Evolutionary conservation across 2,888 invertebrate species (phyloP).

Genomic region (Dromius quadrimaculatus): DNA sequence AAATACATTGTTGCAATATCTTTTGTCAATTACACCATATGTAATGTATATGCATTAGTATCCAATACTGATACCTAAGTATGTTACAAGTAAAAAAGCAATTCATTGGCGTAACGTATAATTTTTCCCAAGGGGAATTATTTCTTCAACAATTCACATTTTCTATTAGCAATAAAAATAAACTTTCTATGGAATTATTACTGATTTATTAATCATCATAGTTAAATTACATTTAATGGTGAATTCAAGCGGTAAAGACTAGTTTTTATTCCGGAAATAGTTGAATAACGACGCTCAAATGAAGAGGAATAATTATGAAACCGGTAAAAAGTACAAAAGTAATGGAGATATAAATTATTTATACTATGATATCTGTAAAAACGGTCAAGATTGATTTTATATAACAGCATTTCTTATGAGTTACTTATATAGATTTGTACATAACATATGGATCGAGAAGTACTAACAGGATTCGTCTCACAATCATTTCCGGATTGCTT

Average conservation of each 20-base stretch:
- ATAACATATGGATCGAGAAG: neutral
- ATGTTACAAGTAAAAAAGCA: constrained; percentile 7
- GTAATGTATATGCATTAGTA: constrained; percentile 24
- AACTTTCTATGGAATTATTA: neutral
- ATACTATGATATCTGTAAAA: constrained; percentile 15
- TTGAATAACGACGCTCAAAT: constrained; percentile 11
- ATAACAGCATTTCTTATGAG: constrained; percentile 23
- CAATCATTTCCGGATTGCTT: neutral
- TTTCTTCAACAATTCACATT: neutral
- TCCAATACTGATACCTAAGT: constrained; percentile 14
- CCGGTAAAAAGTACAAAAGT: constrained; percentile 17
- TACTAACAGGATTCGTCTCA: neutral
- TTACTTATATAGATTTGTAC: neutral
- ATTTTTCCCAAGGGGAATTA: constrained; percentile 2
- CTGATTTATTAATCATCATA: constrained; percentile 10
- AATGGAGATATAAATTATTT: constrained; percentile 24
- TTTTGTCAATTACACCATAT: constrained; percentile 19
- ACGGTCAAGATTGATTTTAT: constrained; percentile 26
- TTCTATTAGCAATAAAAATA: neutral
- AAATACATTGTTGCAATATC: constrained; percentile 22
- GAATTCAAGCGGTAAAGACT: constrained; percentile 4
- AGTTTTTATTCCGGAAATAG: constrained; percentile 27
- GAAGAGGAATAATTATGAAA: constrained; percentile 30
- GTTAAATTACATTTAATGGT: constrained; percentile 20
- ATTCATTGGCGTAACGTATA: constrained; percentile 1